Conservation (phyloP, 2,888 invertebrate genomes). For the Drosophila lacicola region DNA sequence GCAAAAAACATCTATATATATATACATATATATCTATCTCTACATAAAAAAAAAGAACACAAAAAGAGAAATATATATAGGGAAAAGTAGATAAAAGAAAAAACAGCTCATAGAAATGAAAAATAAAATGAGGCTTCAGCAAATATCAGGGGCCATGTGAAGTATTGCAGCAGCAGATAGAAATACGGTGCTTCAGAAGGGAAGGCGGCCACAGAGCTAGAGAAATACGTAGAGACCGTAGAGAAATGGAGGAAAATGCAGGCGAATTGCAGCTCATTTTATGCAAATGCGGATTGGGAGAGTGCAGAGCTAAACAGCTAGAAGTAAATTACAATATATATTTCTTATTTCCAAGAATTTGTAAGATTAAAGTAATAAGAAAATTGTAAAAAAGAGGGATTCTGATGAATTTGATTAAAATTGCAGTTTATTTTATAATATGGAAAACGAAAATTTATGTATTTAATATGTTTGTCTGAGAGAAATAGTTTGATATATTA, state of each 20-base stretch:
- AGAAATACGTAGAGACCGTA: neutral
- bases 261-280: conserved; percentile 24
- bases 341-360: neutral
- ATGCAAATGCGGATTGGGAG: conserved; percentile 22
- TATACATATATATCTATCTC: neutral
- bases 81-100: conserved; percentile 15
- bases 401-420: neutral
- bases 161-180: conserved; percentile 33
- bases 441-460: too few species aligned
- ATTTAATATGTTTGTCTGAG: too few species aligned
- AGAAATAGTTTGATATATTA: too few species aligned
- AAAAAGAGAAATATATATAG: conserved; percentile 12
- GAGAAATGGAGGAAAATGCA: conserved; percentile 3
- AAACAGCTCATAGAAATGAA: conserved; percentile 36
- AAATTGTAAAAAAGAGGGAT: neutral
- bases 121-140: conserved; percentile 66
- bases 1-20: conserved; percentile 30
- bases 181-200: conserved; percentile 7
- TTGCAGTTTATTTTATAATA: neutral
- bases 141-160: conserved; percentile 58
- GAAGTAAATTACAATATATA: conserved; percentile 10
- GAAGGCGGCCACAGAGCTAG: neutral
- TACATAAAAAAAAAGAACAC: conserved; percentile 11
- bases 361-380: conserved; percentile 13
- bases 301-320: conserved; percentile 13